These are phyloP conservation scores for Sminthopsis crassicaudata DNA, from an alignment of 2,113 vertebrate species.

Conservation along the genomic window DNA sequence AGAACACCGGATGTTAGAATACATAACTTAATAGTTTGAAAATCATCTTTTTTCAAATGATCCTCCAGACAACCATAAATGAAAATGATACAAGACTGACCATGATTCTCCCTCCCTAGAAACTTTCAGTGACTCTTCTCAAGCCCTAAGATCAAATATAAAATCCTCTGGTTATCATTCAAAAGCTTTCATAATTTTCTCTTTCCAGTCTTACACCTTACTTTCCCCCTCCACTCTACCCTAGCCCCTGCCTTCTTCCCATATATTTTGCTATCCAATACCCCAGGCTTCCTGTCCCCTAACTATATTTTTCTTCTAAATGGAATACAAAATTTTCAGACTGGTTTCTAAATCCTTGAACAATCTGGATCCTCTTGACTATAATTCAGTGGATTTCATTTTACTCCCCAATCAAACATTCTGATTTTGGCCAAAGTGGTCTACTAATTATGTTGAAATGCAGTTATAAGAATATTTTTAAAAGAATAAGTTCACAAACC, in stretches of 20 bases:
- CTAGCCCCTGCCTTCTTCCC: neutral
- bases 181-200: neutral
- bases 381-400: neutral
- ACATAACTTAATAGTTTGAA: neutral
- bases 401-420: neutral
- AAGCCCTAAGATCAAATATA: neutral
- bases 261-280: neutral
- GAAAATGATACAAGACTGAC: neutral
- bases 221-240: neutral
- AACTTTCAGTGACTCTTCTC: neutral
- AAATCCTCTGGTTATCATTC: neutral
- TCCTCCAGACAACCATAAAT: neutral
- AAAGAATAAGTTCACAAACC: neutral
- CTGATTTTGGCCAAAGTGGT: neutral
- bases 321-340: neutral
- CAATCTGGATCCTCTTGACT: neutral
- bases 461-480: neutral
- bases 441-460: neutral
- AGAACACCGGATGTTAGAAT: neutral
- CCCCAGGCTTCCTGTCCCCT: neutral
- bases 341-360: neutral
- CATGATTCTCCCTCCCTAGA: neutral
- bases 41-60: neutral
- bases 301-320: neutral
- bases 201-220: neutral